Conservation (phyloP, 2,888 invertebrate species). For the Heliconius ethilla region DNA sequence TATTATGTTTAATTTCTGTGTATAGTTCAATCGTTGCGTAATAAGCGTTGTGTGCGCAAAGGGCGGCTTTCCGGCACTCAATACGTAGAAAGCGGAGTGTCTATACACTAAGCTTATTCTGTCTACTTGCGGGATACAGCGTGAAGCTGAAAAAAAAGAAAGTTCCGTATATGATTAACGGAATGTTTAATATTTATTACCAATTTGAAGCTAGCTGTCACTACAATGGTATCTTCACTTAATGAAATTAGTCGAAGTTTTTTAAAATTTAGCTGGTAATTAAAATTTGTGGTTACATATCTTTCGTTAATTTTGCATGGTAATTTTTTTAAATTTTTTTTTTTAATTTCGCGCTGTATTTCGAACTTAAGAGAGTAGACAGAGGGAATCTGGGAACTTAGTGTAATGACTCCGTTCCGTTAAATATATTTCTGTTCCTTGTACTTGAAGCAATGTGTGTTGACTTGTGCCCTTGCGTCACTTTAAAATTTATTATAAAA, state of each 20-base stretch:
- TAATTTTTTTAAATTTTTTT: background rate
- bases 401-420: too few species aligned
- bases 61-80: too few species aligned
- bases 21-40: background rate
- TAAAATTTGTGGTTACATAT: too few species aligned
- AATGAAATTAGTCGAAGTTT: background rate
- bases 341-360: background rate
- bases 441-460: background rate
- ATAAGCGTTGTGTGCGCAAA: too few species aligned
- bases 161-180: background rate
- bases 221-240: slow-evolving; percentile 11
- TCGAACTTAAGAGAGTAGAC: background rate
- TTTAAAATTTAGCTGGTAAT: too few species aligned
- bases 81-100: too few species aligned
- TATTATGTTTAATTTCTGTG: slow-evolving; percentile 43
- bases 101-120: background rate
- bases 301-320: too few species aligned
- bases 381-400: background rate
- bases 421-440: background rate
- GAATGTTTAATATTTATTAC: slow-evolving; percentile 17
- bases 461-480: background rate
- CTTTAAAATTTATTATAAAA: background rate
- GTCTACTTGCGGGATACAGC: background rate
- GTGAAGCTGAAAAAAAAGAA: background rate
- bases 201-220: background rate